Conservation (phyloP, 2,797 vertebrate genomes). For the Bradypodion ventrale region DNA sequence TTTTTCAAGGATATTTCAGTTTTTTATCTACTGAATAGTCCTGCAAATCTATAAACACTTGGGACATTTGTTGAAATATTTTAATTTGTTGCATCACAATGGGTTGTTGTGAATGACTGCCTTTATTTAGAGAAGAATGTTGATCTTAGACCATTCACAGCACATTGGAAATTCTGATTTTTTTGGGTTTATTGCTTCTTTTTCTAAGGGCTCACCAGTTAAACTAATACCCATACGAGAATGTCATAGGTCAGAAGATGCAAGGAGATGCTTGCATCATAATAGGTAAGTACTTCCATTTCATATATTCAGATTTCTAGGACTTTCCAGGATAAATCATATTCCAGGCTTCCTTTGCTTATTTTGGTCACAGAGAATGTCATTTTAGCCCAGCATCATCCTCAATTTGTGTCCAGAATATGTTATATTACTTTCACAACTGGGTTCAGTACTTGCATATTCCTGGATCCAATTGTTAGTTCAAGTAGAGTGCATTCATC, state of each 20-base stretch:
- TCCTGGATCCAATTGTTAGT: background rate
- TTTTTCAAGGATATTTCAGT: background rate
- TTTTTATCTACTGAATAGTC: background rate
- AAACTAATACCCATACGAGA: constrained; percentile 78
- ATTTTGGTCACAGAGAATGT: background rate
- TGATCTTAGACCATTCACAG: background rate
- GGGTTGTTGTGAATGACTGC: background rate
- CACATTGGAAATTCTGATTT: constrained; percentile 33
- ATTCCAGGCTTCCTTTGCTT: background rate
- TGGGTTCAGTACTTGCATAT: background rate
- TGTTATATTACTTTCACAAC: background rate
- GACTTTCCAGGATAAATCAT: background rate
- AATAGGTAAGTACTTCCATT: constrained; percentile 76
- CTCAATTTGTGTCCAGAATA: background rate
- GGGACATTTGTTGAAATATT: constrained; percentile 6
- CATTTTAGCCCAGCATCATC: background rate
- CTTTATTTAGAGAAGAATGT: background rate
- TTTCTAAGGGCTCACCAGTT: constrained; percentile 80
- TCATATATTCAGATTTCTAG: background rate
- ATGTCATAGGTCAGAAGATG: constrained; percentile 80
- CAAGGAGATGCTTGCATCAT: constrained; percentile 75
- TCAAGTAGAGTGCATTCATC: no score
- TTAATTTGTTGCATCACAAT: background rate
- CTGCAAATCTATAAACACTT: background rate
- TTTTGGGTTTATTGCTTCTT: constrained; percentile 34